Evolutionary conservation across 2,113 vertebrate genomes (phyloP).

Genomic region (Malaclemys terrapin): DNA sequence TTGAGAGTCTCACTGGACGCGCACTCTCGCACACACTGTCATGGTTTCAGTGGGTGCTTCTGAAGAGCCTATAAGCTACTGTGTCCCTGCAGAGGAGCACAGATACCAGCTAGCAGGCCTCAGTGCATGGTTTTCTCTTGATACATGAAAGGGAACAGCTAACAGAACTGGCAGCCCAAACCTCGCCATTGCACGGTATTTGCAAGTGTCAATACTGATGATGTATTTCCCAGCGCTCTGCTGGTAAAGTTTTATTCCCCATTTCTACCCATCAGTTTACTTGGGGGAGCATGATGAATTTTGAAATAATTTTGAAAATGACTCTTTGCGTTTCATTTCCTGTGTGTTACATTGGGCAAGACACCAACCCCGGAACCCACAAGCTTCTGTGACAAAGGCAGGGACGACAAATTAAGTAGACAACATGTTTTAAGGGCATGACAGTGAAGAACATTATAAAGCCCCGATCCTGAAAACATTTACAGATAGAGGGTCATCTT

Average conservation of each 20-base stretch:
- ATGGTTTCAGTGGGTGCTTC: not conserved
- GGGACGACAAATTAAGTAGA: not conserved
- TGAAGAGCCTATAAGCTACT: not conserved
- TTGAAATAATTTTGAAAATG: not conserved
- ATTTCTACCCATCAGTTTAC: not conserved
- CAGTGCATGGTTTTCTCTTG: not conserved
- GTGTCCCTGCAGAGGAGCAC: not conserved
- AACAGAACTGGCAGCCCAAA: not conserved
- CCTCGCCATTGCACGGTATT: not conserved
- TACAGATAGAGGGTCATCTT: not conserved
- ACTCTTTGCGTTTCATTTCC: not conserved
- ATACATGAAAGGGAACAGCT: not conserved
- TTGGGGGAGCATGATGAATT: not conserved
- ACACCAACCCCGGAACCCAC: not conserved
- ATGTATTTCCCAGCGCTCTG: not conserved
- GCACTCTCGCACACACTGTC: not conserved
- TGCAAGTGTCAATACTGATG: not conserved
- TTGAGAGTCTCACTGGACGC: not conserved
- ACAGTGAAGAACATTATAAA: not conserved
- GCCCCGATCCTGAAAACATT: not conserved
- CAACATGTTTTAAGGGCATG: not conserved
- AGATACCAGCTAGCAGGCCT: not conserved
- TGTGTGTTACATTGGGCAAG: not conserved
- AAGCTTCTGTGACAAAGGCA: not conserved
- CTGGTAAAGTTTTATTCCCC: not conserved